Evolutionary conservation across 2,888 invertebrate species (phyloP), one percentile per base, ranked within the genome.

Genomic region (Hemithea aestivaria): DNA sequence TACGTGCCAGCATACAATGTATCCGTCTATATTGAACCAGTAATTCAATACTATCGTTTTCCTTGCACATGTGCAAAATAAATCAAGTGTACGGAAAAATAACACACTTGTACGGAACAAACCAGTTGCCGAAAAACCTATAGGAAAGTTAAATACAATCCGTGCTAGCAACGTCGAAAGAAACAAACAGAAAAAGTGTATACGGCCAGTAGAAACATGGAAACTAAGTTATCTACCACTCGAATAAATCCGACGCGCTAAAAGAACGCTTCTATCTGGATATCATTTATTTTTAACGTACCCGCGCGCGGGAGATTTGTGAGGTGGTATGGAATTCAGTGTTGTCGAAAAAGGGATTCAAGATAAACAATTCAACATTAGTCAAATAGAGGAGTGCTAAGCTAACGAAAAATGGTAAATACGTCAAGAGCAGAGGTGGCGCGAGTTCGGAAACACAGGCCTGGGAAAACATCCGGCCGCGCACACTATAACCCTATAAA

Each of bases 301-400:
- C 50, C 51, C 56, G 40, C 55, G 40, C 55, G 16, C 5, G 35
- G 39, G 44, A 50, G 53, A 53, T 56, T 58, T 58, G 55, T 57
- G 49, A 56, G 52, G 47, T 34, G 29, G 52, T 56, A 45, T n/a
- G n/a, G 43, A 56, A 48, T 40, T 56, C 46, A 53, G 55, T 54
- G 56, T 63, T 63, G 55, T 58, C 48, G 38, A 47, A 51, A 48
- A 48, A 58, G 43, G 54, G 47, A 53, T 57, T 54, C 46, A 54
- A 58, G 60, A 65, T 62, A 66, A 66, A 68, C 64, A 64, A 63
- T 65, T 59, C 52, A 49, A 51, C 58, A 67, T 70, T 64, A 63
- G 61, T 65, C 62, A 65, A 56, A 46, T 48, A 57, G 48, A 62
- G 31, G 45, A 35, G 35, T 29, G 28, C 35, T 39, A 51, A 60